Conservation (phyloP, 2,888 invertebrate genomes). For the Eristalis arbustorum region DNA sequence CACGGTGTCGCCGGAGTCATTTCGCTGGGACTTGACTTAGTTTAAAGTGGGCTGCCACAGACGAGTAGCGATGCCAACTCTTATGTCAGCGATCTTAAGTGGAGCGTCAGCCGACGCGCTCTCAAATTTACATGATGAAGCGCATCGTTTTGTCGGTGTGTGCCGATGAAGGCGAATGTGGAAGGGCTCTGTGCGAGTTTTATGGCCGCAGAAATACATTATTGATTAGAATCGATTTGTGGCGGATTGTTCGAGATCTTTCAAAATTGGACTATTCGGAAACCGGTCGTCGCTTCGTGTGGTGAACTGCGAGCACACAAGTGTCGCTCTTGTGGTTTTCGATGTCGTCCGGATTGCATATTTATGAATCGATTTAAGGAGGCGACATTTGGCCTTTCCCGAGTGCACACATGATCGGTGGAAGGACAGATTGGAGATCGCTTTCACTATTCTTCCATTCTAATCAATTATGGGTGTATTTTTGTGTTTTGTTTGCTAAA, state of each 20-base stretch:
- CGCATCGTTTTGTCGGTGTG: not conserved
- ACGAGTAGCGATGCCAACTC: not conserved
- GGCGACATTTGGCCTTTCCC: not conserved
- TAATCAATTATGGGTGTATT: not conserved
- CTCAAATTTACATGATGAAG: not conserved
- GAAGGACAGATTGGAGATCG: not conserved
- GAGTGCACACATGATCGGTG: not conserved
- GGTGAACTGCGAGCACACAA: not conserved
- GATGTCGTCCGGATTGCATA: not conserved
- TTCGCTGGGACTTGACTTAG: too few species aligned
- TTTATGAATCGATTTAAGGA: not conserved
- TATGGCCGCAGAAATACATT: not conserved
- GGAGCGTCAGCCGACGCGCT: not conserved
- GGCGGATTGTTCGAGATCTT: not conserved
- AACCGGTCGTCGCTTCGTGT: not conserved
- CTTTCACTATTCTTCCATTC: not conserved
- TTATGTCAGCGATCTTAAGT: not conserved
- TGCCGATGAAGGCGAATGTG: not conserved
- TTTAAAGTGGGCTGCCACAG: not conserved
- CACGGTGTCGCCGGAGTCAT: constrained; percentile 4
- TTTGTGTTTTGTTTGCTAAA: not conserved
- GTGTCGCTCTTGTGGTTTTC: not conserved
- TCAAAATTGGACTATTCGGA: not conserved
- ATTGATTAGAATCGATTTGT: not conserved
- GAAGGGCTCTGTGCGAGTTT: not conserved